Evolutionary conservation across 1,140 invertebrate genomes (phyloP).

Genomic region (Tetramorium parvispinum): DNA sequence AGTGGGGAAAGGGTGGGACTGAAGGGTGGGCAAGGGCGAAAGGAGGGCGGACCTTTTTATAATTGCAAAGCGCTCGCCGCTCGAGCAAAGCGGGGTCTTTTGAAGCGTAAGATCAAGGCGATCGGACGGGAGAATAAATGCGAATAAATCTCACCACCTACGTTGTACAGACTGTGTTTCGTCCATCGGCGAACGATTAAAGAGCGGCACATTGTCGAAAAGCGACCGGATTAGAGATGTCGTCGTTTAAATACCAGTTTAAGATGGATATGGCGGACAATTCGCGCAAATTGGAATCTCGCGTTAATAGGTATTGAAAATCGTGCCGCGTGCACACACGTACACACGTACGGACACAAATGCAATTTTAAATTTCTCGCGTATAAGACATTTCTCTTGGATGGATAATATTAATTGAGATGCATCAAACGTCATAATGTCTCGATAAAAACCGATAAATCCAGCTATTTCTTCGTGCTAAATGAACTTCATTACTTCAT

Average conservation of each 20-base stretch:
- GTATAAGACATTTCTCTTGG: not conserved
- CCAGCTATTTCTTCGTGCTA: not conserved
- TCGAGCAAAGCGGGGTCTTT: conserved; percentile 68
- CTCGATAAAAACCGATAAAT: conserved; percentile 35
- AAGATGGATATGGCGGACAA: conserved; percentile 24
- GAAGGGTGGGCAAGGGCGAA: conserved; percentile 61
- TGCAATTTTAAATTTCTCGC: not conserved
- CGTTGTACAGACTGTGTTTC: conserved; percentile 40
- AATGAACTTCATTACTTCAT: conserved; percentile 33
- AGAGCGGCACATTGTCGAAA: conserved; percentile 58
- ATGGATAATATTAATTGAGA: conserved; percentile 11
- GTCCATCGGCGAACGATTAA: conserved; percentile 50
- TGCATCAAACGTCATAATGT: conserved; percentile 15
- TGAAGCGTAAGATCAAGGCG: conserved; percentile 78
- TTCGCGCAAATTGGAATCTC: conserved; percentile 10
- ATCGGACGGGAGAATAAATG: conserved; percentile 78
- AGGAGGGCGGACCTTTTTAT: conserved; percentile 78
- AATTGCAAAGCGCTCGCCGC: conserved; percentile 79
- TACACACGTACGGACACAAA: not conserved
- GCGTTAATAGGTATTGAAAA: not conserved
- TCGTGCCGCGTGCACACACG: too few relatives aligned
- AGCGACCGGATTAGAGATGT: conserved; percentile 38
- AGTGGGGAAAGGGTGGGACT: conserved; percentile 54
- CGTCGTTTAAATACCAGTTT: conserved; percentile 1
- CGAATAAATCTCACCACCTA: conserved; percentile 75